phyloP scores from a whole-genome alignment of 2,888 invertebrate genomes.

The Tinea pellionella region DNA sequence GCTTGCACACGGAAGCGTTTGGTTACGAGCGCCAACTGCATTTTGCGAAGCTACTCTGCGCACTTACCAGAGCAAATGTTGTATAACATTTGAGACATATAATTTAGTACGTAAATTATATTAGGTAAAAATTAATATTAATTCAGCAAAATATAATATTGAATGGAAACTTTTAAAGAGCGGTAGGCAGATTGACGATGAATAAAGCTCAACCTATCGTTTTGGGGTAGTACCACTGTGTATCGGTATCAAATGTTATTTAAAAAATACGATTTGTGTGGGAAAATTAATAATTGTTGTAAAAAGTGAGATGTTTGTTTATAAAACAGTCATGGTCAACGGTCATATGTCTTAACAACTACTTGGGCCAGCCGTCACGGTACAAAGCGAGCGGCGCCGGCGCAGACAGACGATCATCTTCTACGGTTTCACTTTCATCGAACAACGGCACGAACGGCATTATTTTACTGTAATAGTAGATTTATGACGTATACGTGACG shows the following conservation, averaged over 20 bases:
- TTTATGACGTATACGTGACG: slow-evolving; percentile 2
- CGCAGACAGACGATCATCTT: slow-evolving; percentile 23
- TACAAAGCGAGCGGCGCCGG: slow-evolving; percentile 7
- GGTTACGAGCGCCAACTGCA: slow-evolving; percentile 48
- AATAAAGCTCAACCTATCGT: no score
- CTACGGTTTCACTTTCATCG: slow-evolving; percentile 40
- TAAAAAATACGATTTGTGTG: no score
- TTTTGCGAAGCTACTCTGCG: slow-evolving; percentile 26
- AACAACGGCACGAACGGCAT: slow-evolving; percentile 1
- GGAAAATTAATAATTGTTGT: no score
- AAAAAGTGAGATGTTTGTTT: neutral
- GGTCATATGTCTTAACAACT: neutral
- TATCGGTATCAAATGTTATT: no score
- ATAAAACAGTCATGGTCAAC: neutral
- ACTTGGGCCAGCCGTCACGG: neutral
- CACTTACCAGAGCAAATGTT: neutral
- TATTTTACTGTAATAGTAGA: slow-evolving; percentile 5
- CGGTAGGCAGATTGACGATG: no score
- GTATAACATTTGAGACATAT: neutral
- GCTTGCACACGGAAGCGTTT: slow-evolving; percentile 62
- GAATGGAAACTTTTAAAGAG: no score
- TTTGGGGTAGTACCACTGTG: no score
- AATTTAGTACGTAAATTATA: neutral
- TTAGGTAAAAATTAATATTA: neutral
- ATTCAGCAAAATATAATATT: no score